Percentiles rank a stretch among this genome's conserved stretches.
Evolutionary conservation across 2,888 invertebrate species (phyloP).

Genomic region (Torymus texanus): DNA sequence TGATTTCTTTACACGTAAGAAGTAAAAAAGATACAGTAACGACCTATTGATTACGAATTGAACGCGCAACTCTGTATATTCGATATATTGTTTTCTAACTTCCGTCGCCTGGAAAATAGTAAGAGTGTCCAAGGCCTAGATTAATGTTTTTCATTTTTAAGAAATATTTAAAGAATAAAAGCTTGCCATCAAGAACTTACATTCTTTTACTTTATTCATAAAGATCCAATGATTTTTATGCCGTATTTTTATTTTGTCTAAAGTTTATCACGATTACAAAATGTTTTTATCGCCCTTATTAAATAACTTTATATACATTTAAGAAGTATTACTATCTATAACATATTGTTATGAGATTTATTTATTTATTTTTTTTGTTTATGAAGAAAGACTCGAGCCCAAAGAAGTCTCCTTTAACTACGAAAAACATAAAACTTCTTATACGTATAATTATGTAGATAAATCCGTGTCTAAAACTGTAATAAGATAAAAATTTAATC

Average conservation of each 20-base stretch:
- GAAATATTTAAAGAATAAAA: conserved; percentile 34
- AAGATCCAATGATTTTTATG: conserved; percentile 29
- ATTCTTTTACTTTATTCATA: conserved; percentile 1
- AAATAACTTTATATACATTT: conserved; percentile 54
- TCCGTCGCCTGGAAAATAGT: conserved; percentile 23
- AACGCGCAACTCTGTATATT: conserved; percentile 16
- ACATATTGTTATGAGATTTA: conserved; percentile 39
- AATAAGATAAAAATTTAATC: conserved; percentile 53
- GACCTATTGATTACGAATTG: conserved; percentile 21
- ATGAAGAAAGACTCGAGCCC: conserved; percentile 38
- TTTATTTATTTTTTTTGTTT: conserved; percentile 14
- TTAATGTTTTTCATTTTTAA: background rate
- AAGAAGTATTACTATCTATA: conserved; percentile 40
- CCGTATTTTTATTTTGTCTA: conserved; percentile 31
- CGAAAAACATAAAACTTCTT: conserved; percentile 40
- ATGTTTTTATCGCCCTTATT: conserved; percentile 45
- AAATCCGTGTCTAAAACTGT: conserved; percentile 41
- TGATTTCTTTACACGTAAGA: too few relatives aligned
- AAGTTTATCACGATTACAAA: conserved; percentile 49
- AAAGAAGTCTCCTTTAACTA: conserved; percentile 24
- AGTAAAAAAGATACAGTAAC: background rate
- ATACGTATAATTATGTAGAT: conserved; percentile 37
- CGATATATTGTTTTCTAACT: conserved; percentile 4
- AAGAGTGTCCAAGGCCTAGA: conserved; percentile 5
- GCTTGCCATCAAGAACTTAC: conserved; percentile 9